Evolutionary conservation across 2,888 invertebrate genomes (phyloP), one percentile per base, ranked within the genome.

Genomic region (Stenodera caucasica): DNA sequence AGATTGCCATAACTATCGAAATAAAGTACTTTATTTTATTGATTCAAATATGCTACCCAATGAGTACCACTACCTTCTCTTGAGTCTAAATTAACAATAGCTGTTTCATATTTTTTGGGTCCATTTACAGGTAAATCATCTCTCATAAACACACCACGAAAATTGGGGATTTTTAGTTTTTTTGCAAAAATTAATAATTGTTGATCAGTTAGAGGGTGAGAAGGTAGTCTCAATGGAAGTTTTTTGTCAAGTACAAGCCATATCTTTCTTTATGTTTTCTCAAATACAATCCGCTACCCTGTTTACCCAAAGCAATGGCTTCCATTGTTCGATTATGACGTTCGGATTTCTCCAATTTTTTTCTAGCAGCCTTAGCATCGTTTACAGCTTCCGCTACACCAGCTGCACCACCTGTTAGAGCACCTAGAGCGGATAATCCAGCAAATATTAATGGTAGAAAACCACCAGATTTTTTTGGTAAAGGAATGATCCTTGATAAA

Each of bases 281-380:
- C 9, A 77, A 60, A 65, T 67, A 71, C 23, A 77, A 40, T 6
- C 77, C 77, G 63, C 52, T 57, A 18, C 51, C 51, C 12, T 18
- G 7, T 14, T 73, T 75, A 14, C 64, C 64, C 14, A 78, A 57
- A 9, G 75, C 75, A 23, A 78, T 66, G n/a, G 76, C 72, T 70
- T 79, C 78, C 75, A 79, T 78, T n/a, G 67, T 63, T 68, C 69
- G 57, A 65, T 79, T 80, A 64, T 78, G 78, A 8, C 77, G 70
- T 57, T 71, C 59, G 51, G 60, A 67, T 66, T 80, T 76, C 33
- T 67, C 53, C 45, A 77, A 60, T 60, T 71, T 64, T 64, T 73
- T 67, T 67, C 70, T 69, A 14, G 77, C 77, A 45, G 61, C 58
- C 64, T 74, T 75, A 2, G 72, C 71, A 54, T 75, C 68, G 61